phyloP scores from a whole-genome alignment of 2,888 invertebrate genomes.

The Eupeodes latifasciatus region DNA sequence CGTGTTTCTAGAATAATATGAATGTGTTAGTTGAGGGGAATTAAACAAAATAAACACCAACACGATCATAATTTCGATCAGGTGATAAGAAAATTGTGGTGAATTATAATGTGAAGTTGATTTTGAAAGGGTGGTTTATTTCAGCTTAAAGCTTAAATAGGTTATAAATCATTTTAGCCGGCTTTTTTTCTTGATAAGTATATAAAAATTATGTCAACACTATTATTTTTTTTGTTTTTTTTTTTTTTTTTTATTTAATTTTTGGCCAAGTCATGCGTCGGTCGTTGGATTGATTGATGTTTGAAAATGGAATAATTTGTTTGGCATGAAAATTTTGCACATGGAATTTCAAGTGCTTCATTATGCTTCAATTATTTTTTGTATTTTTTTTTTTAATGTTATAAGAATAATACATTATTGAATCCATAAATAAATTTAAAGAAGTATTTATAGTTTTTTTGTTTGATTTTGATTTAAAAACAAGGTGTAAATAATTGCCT shows the following conservation, averaged over 20 bases:
- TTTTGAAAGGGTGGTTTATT: not conserved
- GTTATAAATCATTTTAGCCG: constrained; percentile 2
- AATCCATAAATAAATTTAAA: not conserved
- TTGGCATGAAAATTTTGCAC: not conserved
- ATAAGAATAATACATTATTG: not conserved
- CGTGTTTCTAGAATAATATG: not conserved
- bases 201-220: not conserved
- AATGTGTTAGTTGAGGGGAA: constrained; percentile 1
- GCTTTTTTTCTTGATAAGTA: not conserved
- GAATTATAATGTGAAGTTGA: not conserved
- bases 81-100: constrained; percentile 38
- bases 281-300: constrained; percentile 16
- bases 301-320: constrained; percentile 35
- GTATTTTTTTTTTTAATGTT: not conserved
- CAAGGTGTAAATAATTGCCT: constrained; percentile 53
- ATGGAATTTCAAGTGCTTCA: constrained; percentile 7
- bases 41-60: not conserved
- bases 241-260: not conserved
- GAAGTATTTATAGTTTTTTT: not conserved
- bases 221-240: not conserved
- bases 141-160: not conserved
- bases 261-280: not conserved
- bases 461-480: not conserved
- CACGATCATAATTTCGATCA: constrained; percentile 17
- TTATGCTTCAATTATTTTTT: constrained; percentile 20